Conservation (phyloP, 2,113 vertebrate species). For the Hippocampus comes region DNA sequence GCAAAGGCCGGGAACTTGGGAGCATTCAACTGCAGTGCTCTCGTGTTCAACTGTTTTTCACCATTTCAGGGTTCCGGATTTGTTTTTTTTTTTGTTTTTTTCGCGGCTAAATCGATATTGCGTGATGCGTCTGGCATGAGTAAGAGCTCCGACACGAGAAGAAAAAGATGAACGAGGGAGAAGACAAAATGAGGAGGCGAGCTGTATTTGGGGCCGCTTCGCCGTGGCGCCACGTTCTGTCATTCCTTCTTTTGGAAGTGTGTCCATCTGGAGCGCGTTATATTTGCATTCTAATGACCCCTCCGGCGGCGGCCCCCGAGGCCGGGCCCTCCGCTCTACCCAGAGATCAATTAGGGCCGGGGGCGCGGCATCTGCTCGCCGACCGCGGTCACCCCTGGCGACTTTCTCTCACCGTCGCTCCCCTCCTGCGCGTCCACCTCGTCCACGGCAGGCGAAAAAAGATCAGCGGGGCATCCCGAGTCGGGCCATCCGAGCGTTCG, state of each 20-base stretch:
- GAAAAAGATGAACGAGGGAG: conserved; percentile 1
- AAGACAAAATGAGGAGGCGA: conserved; percentile 14
- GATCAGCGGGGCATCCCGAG: not conserved
- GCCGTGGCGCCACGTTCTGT: conserved; percentile 20
- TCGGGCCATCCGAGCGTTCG: not conserved
- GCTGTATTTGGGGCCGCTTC: conserved; percentile 11
- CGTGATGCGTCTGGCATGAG: too few species aligned
- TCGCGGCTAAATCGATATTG: too few species aligned
- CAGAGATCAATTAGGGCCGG: conserved; percentile 77
- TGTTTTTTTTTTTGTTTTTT: too few species aligned
- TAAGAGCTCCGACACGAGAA: not conserved
- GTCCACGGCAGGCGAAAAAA: conserved; percentile 10
- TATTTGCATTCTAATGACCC: conserved; percentile 79
- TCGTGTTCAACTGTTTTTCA: too few species aligned
- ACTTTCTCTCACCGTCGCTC: conserved; percentile 32
- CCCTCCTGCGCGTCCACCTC: conserved; percentile 39
- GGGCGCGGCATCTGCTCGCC: conserved; percentile 48
- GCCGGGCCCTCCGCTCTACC: conserved; percentile 70
- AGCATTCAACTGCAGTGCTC: too few species aligned
- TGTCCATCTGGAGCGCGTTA: conserved; percentile 49
- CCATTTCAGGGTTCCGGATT: too few species aligned
- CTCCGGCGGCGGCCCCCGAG: conserved; percentile 70
- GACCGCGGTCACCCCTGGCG: conserved; percentile 46
- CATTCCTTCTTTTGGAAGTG: conserved; percentile 27
- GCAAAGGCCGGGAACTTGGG: too few species aligned